phyloP scores from a whole-genome alignment of 2,113 vertebrate genomes.

The Hippocampus guttulatus region DNA sequence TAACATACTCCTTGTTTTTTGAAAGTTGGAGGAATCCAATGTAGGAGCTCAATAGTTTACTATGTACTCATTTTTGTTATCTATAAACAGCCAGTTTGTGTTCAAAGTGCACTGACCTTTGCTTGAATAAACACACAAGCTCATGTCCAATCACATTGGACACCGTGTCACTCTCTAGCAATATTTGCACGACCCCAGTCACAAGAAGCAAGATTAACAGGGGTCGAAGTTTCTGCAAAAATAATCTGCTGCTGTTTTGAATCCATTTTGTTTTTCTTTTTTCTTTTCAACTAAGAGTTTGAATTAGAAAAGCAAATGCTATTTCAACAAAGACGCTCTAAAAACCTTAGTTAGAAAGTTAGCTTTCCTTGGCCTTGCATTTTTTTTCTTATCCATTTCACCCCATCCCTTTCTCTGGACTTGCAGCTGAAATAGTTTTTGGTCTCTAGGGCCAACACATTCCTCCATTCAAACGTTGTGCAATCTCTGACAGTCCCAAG shows the following conservation, averaged over 20 bases:
- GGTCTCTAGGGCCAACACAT: constrained; percentile 65
- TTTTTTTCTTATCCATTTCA: constrained; percentile 23
- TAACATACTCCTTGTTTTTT: neutral
- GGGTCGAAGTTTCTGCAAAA: constrained; percentile 59
- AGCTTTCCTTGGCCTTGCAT: constrained; percentile 24
- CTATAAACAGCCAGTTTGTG: constrained; percentile 29
- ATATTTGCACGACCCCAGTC: constrained; percentile 63
- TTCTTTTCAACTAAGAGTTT: neutral
- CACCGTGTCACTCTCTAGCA: constrained; percentile 33
- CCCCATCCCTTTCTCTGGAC: constrained; percentile 40
- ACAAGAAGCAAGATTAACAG: constrained; percentile 48
- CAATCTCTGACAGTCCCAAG: constrained; percentile 68
- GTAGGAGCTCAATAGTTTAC: constrained; percentile 18
- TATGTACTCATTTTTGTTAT: constrained; percentile 5
- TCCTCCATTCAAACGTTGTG: constrained; percentile 67
- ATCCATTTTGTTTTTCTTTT: constrained; percentile 16
- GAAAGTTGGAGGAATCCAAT: neutral
- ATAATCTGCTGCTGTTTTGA: constrained; percentile 45
- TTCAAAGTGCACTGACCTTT: constrained; percentile 47
- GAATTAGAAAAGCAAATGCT: neutral
- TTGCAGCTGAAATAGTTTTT: constrained; percentile 65
- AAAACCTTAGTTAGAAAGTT: neutral
- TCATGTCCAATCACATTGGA: constrained; percentile 48
- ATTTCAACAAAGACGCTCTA: neutral
- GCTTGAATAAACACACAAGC: constrained; percentile 36